Evolutionary conservation across 2,113 vertebrate species (phyloP), one percentile per base, ranked within the genome.

Genomic region (Macaca fascicularis): DNA sequence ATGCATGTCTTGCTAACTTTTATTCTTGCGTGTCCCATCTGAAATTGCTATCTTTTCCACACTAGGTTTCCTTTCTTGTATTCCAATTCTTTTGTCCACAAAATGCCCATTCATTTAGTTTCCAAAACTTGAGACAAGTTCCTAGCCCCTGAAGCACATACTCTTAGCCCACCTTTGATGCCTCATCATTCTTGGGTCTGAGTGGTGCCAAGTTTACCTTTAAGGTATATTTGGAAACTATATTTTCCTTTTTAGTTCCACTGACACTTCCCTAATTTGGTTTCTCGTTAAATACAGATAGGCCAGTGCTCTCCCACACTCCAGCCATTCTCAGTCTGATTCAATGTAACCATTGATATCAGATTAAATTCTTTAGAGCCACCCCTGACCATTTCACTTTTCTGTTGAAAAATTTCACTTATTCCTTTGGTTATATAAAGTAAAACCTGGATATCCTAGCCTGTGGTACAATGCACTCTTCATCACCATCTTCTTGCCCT

Each of bases 271-370:
- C 12, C 43, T 80, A 52, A 67, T 69, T 55, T 38, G 38, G 43
- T 12, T 38, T 86, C 80, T 89, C 52, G 76, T 83, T 96, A 87
- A 70, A 64, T 88, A 81, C 75, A 67, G 23, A 27, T 6, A 57
- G 8, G 19, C 67, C n/a, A 67, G 45, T 12, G 12, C 2, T 45
- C 27, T 23, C 17, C 23, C 19, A 45, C 48, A 0, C 8, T 59
- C 45, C 14, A 83, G 43, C 17, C 72, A 30, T 10, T 25, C 50
- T 78, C 50, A 7, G 13, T 75, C 57, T 57, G 61, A 81, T 57
- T 57, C 70, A 76, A 52, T 6, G 35, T 40, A 72, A 81, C 25
- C 6, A 16, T 81, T 20, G 13, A n/a, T 67, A 35, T 76, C 84
- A 72, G 50, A 17, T 50, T 90, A 14, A 64, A 64, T 90, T 94